Base-by-base conservation (phyloP, 2,113 vertebrate genomes). In the Isichthys henryi region DNA sequence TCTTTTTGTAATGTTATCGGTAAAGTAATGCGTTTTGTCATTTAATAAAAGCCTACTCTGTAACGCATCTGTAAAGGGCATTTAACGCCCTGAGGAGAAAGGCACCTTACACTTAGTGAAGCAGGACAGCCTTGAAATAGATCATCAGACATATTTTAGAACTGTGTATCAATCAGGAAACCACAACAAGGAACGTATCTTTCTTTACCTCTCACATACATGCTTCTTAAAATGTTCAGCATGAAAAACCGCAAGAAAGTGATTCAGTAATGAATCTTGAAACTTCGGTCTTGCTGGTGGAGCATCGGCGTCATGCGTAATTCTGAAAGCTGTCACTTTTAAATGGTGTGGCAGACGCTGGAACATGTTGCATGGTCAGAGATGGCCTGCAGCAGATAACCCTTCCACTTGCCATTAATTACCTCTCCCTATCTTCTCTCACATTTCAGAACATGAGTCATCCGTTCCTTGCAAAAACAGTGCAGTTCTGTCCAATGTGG, bases 331-430 rank as follows among this genome's bases (percentile, higher is more conserved):
- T 91, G 85, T 90, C 92, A 89, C 91, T 88, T 86, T 93, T 92
- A 91, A 89, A n/a, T n/a, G 90, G 88, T 2, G 92, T 93, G 92
- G 92, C 94, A 91, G 91, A 94, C 77, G 87, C 86, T 74, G 15
- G 91, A 92, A 84, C 90, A 83, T 90, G 62, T 90, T 91, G 80
- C 84, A 66, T 91, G 48, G 46, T 86, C 87, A 31, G 39, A 90
- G 80, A 77, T 89, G n/a, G 46, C 53, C 88, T 70, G 31, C 43
- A 39, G 86, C 48, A 70, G 89, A 49, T 31, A n/a, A 89, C 83
- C 90, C 88, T 77, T 85, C 84, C 89, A 56, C 89, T 66, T 89
- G 50, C 82, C 0, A 35, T 83, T 91, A 45, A 82, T 88, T 90
- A 53, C 58, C 31, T 8, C 87, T 85, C 89, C 56, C 48, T 46